Evolutionary conservation across 2,888 invertebrate genomes (phyloP), one percentile per base, ranked within the genome.

Genomic region (Magallana nippona): DNA sequence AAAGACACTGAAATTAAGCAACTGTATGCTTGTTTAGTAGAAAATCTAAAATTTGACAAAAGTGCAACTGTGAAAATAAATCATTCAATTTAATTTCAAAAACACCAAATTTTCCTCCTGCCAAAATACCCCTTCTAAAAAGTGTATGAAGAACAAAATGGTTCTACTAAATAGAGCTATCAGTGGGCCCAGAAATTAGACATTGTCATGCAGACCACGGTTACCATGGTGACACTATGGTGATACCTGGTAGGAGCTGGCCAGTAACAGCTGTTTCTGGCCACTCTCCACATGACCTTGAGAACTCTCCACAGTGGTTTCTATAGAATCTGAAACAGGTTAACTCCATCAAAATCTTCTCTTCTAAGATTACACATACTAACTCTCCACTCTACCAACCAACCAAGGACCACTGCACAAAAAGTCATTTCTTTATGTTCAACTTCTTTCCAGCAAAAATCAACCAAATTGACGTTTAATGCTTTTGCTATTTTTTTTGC

Each of bases 271-370:
- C 89, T 95, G 94, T 84, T 93, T 91, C 44, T 94, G 93, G 19
- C 95, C 95, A 87, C 95, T 94, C 82, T 94, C 96, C 0, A 98
- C 98, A 92, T 96, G 96, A 89, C 97, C 96, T 88, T 97, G 96
- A 0, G 98, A 96, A 92, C 96, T 96, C 94, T 98, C 98, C n/a
- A 99, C 98, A 92, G 96, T 97, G 0, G 98, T 97, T 95, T 99
- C 99, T 91, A 99, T 99, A 83, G 98, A 98, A 83, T 92, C 91
- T 91, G 89, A 83, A 83, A 86, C 15, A 82, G 10, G 22, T 58
- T n/a, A 15, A 22, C 10, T 5, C 1, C 55, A 55, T 55, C 17
- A 55, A 17, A 78, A 19, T n/a, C 62, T 62, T 5, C 17, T 10
- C 19, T 44, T 44, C 44, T 44, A 44, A 44, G 44, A 8, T 44